These are phyloP conservation scores for Lasioglossum morio DNA, from an alignment of 2,888 invertebrate species.

Conservation along the genomic window DNA sequence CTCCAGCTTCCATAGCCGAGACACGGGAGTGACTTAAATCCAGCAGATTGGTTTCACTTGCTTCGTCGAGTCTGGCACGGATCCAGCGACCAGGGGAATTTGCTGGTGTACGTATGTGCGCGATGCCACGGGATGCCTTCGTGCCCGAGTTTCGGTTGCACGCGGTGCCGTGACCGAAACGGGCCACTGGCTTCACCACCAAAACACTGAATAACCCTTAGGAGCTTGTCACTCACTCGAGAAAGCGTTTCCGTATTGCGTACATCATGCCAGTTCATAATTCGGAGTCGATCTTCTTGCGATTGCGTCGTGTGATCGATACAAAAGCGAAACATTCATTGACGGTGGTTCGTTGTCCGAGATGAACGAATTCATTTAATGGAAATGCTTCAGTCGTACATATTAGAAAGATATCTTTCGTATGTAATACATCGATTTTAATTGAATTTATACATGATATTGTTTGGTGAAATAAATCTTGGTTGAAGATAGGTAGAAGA, in stretches of 20 bases:
- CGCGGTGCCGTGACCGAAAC: slow-evolving; percentile 26
- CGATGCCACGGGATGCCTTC: slow-evolving; percentile 39
- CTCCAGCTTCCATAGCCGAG: slow-evolving; percentile 40
- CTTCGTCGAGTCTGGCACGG: slow-evolving; percentile 58
- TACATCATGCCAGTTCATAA: not conserved
- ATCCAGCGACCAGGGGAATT: slow-evolving; percentile 46
- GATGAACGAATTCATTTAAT: too few relatives aligned
- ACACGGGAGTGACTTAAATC: slow-evolving; percentile 68
- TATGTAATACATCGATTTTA: too few relatives aligned
- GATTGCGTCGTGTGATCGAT: not conserved
- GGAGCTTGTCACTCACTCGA: not conserved
- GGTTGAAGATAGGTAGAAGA: too few relatives aligned
- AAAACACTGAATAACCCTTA: slow-evolving; percentile 16
- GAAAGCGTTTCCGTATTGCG: not conserved
- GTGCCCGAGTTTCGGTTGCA: slow-evolving; percentile 53
- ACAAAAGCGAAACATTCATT: too few relatives aligned
- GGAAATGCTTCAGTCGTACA: too few relatives aligned
- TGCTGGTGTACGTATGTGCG: slow-evolving; percentile 33
- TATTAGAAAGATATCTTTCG: too few relatives aligned
- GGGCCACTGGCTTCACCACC: slow-evolving; percentile 31
- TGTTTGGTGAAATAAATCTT: too few relatives aligned
- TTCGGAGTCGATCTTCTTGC: not conserved
- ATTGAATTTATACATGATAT: too few relatives aligned
- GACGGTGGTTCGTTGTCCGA: too few relatives aligned
- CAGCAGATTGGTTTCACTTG: slow-evolving; percentile 68